A percentile compares a stretch with the other conserved stretches of the same genome.
Conservation (phyloP, 2,797 vertebrate species). For the Argya squamiceps region DNA sequence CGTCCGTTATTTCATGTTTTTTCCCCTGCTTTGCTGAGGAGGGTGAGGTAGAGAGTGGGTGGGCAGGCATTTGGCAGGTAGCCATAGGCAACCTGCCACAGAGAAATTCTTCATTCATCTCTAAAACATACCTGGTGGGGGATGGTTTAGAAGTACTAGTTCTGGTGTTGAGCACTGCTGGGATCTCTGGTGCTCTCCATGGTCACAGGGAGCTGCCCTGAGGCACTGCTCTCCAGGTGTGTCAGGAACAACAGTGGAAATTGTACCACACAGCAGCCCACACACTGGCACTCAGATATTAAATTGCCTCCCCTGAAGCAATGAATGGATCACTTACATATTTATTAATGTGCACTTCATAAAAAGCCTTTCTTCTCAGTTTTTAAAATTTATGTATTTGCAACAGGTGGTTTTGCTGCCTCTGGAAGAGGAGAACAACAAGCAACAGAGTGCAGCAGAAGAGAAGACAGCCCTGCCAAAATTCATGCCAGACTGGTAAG, state of each 20-base stretch:
- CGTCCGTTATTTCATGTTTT: not conserved
- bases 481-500: not conserved
- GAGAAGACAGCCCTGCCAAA: not conserved
- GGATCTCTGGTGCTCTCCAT: not conserved
- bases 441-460: not conserved
- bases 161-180: not conserved
- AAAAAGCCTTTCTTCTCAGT: not conserved
- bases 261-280: not conserved
- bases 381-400: not conserved
- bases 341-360: not conserved
- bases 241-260: not conserved
- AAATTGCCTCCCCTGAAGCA: not conserved
- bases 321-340: not conserved
- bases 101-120: not conserved
- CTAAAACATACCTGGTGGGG: not conserved
- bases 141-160: not conserved
- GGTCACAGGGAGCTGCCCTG: not conserved
- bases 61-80: not conserved
- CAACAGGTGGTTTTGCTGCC: not conserved
- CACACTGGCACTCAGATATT: not conserved
- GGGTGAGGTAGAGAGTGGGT: fast-evolving
- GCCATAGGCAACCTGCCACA: not conserved
- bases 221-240: not conserved
- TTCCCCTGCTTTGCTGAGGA: not conserved
- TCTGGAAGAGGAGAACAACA: fast-evolving